A percentile compares a stretch with the other conserved stretches of the same genome.
These are phyloP conservation scores for Ciconia maguari DNA, from an alignment of 2,113 vertebrate species.

Conservation along the genomic window DNA sequence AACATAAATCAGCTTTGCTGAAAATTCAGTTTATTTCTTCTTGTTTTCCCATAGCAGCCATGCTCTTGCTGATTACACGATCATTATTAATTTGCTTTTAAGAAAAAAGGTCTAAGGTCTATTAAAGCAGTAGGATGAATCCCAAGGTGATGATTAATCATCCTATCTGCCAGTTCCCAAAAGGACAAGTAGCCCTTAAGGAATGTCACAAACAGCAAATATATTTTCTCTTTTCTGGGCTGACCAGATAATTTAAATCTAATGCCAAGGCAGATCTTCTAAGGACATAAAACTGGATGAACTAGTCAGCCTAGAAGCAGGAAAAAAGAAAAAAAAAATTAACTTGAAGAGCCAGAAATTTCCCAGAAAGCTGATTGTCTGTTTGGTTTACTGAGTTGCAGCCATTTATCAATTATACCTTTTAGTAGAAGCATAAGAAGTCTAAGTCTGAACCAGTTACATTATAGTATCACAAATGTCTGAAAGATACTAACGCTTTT, in stretches of 20 bases:
- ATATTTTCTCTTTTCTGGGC: not conserved
- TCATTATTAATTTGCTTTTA: not conserved
- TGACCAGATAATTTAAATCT: not conserved
- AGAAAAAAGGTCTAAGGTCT: not conserved
- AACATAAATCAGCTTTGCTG: not conserved
- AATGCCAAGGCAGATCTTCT: not conserved
- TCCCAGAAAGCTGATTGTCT: not conserved
- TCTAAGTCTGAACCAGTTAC: not conserved
- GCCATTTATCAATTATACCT: not conserved
- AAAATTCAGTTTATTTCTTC: not conserved
- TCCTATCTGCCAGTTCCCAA: not conserved
- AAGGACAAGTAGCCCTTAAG: not conserved
- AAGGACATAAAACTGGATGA: not conserved
- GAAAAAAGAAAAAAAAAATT: not conserved
- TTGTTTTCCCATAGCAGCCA: not conserved
- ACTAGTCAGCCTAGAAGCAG: not conserved
- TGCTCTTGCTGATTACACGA: not conserved
- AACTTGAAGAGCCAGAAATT: not conserved
- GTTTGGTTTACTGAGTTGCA: not conserved
- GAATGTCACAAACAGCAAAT: not conserved
- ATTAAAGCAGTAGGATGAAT: not conserved
- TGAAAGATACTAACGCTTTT: not conserved
- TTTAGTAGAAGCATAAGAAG: not conserved
- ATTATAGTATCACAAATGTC: not conserved
- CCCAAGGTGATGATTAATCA: not conserved